phyloP scores from a whole-genome alignment of 2,797 vertebrate species.

The Ptychadena robeensis region DNA sequence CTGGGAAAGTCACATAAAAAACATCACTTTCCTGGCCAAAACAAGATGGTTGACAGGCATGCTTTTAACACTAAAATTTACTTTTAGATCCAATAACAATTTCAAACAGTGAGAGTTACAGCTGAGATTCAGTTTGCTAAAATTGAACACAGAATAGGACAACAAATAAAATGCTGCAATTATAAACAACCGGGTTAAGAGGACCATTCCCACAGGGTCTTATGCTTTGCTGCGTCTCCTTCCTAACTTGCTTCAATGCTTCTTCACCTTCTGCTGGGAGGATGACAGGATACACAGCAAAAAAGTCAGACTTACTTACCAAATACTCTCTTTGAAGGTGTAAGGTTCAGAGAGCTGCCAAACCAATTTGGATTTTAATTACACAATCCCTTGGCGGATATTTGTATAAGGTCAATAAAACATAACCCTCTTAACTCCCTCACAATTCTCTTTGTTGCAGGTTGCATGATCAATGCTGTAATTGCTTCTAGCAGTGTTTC shows the following conservation, averaged over 20 bases:
- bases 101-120: not conserved
- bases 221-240: slow-evolving; percentile 32
- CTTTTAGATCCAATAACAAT: not conserved
- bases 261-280: not conserved
- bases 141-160: not conserved
- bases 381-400: not conserved
- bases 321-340: slow-evolving; percentile 26
- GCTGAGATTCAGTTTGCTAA: not conserved
- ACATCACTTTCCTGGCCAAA: too few species aligned
- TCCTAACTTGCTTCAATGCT: slow-evolving; percentile 25
- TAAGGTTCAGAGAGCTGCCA: slow-evolving; percentile 17
- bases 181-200: slow-evolving; percentile 9
- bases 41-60: too few species aligned
- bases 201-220: slow-evolving; percentile 1
- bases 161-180: slow-evolving; percentile 25
- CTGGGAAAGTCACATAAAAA: too few species aligned
- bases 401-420: not conserved
- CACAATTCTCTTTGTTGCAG: not conserved
- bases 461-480: not conserved
- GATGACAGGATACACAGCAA: slow-evolving; percentile 36
- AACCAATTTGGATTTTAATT: slow-evolving; percentile 28
- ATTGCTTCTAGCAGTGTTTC: not conserved
- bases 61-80: too few species aligned
- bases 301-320: slow-evolving; percentile 17
- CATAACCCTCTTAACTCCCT: slow-evolving; percentile 8